Evolutionary conservation across 35 echinoderm and acorn worm species (phyloP).

Genomic region (Stichopus chloronotus): DNA sequence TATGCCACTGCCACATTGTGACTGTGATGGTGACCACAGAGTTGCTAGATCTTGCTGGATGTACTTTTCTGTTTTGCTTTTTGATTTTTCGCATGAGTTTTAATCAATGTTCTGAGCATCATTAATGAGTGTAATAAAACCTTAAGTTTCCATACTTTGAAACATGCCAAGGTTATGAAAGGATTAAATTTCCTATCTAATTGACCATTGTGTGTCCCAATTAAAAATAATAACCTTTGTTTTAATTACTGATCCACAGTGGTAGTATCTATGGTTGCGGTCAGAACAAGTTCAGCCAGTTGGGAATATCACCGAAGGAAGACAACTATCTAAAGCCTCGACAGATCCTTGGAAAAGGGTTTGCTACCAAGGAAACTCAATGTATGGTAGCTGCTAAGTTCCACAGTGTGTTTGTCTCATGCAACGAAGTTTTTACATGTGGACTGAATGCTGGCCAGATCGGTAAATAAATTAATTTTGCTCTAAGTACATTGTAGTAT

Average conservation of each 20-base stretch:
- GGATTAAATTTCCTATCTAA: too few relatives aligned
- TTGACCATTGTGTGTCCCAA: too few relatives aligned
- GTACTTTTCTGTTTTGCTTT: too few relatives aligned
- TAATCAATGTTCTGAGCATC: too few relatives aligned
- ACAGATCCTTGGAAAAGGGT: constrained; percentile 66
- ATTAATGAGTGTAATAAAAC: too few relatives aligned
- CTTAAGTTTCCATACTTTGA: too few relatives aligned
- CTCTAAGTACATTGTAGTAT: neutral
- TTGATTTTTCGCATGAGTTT: too few relatives aligned
- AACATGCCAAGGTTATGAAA: too few relatives aligned
- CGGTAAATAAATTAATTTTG: constrained; percentile 55
- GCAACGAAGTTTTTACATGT: constrained; percentile 79
- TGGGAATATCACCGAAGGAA: constrained; percentile 74
- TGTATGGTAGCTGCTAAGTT: constrained; percentile 84
- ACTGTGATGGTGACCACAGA: too few relatives aligned
- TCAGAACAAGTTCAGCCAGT: constrained; percentile 81
- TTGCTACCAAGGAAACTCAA: constrained; percentile 67
- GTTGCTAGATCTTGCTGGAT: too few relatives aligned
- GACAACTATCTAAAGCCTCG: constrained; percentile 77
- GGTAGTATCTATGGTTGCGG: constrained; percentile 89
- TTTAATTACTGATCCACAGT: constrained; percentile 29
- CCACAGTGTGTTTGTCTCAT: constrained; percentile 84
- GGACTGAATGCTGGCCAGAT: constrained; percentile 96
- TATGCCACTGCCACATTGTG: too few relatives aligned
- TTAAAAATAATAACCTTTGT: too few relatives aligned